Conservation (phyloP, 2,113 vertebrate species). For the Camelus bactrianus region DNA sequence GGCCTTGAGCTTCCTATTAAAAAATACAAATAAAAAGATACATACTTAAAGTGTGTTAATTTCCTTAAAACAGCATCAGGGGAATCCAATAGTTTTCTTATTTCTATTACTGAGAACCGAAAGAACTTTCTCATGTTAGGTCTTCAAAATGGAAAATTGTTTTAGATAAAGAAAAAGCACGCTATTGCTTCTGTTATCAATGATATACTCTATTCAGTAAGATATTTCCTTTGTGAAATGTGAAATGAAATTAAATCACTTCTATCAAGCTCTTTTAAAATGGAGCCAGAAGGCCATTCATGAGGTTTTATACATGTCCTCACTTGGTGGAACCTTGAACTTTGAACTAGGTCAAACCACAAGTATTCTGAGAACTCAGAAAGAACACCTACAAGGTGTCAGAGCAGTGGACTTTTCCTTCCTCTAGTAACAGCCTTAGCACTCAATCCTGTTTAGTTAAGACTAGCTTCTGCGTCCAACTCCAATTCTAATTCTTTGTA, state of each 20-base stretch:
- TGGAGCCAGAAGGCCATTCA: neutral
- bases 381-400: neutral
- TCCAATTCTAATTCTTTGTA: neutral
- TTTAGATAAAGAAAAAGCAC: neutral
- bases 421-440: neutral
- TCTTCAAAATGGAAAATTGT: neutral
- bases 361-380: neutral
- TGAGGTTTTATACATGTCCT: neutral
- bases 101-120: neutral
- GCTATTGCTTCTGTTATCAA: neutral
- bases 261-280: neutral
- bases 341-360: neutral
- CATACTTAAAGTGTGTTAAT: neutral
- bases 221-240: neutral
- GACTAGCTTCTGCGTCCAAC: neutral
- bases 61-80: neutral
- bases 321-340: neutral
- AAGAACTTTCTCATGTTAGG: neutral
- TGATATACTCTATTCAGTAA: neutral
- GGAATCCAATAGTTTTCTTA: neutral
- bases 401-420: neutral
- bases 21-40: neutral
- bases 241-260: neutral
- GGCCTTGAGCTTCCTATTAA: neutral
- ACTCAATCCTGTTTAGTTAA: neutral